These are phyloP conservation scores for Bilobella aurantiaca DNA, from an alignment of 1,140 invertebrate genomes.

Conservation along the genomic window DNA sequence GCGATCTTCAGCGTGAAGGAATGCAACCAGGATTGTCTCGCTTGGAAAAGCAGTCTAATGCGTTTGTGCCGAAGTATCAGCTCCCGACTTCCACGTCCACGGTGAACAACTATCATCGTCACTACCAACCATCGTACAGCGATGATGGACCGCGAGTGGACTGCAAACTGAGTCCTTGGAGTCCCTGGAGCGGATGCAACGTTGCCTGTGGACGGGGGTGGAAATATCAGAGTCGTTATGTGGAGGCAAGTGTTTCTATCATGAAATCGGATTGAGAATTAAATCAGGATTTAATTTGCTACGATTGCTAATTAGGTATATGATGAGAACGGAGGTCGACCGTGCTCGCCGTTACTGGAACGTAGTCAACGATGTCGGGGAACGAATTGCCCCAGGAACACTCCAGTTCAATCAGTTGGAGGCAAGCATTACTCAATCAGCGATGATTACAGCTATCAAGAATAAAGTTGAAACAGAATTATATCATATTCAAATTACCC, in stretches of 20 bases:
- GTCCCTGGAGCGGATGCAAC: constrained; percentile 64
- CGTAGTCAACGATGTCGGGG: background rate
- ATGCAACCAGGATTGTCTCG: background rate
- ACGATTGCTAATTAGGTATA: background rate
- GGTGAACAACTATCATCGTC: background rate
- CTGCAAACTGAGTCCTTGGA: constrained; percentile 62
- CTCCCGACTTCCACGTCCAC: background rate
- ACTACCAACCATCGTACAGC: background rate
- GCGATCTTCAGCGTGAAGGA: background rate
- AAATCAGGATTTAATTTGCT: background rate
- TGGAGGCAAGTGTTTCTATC: constrained; percentile 17
- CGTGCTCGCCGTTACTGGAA: background rate
- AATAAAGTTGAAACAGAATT: no score
- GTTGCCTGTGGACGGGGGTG: constrained; percentile 63
- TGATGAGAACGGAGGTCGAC: background rate
- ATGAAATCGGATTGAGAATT: background rate
- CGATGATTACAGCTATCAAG: no score
- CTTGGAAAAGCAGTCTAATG: no score
- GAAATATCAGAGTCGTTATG: constrained; percentile 26
- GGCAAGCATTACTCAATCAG: no score
- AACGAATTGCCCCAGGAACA: background rate
- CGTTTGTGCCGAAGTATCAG: background rate
- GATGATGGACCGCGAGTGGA: constrained; percentile 43
- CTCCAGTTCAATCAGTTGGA: background rate
- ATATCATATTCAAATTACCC: no score